Conservation (phyloP, 2,113 vertebrate genomes). For the Porphyrio hochstetteri region DNA sequence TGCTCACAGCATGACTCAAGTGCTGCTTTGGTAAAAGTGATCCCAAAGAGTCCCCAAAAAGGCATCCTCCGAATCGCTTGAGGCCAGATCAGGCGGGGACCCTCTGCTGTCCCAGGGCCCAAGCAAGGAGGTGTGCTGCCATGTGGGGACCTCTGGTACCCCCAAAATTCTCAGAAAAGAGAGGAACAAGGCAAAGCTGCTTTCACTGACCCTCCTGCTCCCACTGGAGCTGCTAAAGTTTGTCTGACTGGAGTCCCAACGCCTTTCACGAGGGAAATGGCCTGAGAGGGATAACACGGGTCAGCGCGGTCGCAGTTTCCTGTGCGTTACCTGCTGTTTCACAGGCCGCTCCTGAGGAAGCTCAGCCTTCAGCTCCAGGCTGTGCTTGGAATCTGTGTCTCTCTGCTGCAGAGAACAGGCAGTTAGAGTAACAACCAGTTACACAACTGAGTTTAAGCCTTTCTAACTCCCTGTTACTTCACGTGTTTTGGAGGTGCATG, state of each 20-base stretch:
- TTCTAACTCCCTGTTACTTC: not conserved
- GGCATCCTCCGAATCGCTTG: not conserved
- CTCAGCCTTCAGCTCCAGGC: not conserved
- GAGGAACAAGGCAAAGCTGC: not conserved
- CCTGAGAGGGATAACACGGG: not conserved
- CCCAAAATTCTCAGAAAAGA: not conserved
- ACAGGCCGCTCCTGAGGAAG: not conserved
- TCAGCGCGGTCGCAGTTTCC: not conserved
- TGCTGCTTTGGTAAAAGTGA: not conserved
- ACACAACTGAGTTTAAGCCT: not conserved
- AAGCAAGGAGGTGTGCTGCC: not conserved
- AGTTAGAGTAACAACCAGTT: not conserved
- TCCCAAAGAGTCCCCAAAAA: not conserved
- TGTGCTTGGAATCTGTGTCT: not conserved
- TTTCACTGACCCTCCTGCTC: not conserved
- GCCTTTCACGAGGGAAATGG: not conserved
- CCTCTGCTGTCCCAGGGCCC: not conserved
- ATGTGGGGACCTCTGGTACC: accelerated
- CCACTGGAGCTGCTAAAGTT: not conserved
- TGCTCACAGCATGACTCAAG: not conserved
- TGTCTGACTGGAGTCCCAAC: not conserved
- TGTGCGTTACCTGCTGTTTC: not conserved
- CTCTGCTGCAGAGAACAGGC: not conserved
- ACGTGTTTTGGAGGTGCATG: not conserved
- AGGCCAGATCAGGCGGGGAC: accelerated